These are phyloP conservation scores for Parapristionchus giblindavisi DNA, from an alignment of 2,888 invertebrate species.

Conservation along the genomic window DNA sequence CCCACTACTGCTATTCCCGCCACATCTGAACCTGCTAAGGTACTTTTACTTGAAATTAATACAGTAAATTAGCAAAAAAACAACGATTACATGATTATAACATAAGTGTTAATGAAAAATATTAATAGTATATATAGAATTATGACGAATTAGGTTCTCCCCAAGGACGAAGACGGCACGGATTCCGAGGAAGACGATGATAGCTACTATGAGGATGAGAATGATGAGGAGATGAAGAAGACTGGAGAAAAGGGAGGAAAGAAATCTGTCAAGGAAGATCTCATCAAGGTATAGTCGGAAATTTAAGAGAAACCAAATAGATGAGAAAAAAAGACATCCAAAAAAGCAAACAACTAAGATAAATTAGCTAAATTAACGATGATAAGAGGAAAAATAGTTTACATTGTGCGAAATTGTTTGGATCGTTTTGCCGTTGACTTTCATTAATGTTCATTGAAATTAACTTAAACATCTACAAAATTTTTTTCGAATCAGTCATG, in stretches of 20 bases:
- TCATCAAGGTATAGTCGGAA: constrained; percentile 29
- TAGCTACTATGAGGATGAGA: constrained; percentile 60
- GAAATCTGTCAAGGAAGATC: constrained; percentile 36
- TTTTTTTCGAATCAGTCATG: not conserved
- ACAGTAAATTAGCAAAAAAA: not conserved
- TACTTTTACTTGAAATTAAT: too few species aligned
- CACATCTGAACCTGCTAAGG: constrained; percentile 19
- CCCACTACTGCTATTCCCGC: constrained; percentile 25
- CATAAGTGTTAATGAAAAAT: not conserved
- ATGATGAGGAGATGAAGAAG: constrained; percentile 58
- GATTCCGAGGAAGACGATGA: constrained; percentile 59
- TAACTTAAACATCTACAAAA: not conserved
- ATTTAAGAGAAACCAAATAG: too few species aligned
- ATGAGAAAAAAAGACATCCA: too few species aligned
- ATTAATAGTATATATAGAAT: not conserved
- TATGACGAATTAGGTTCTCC: constrained; percentile 34
- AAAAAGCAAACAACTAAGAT: too few species aligned
- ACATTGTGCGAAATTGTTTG: not conserved
- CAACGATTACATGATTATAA: not conserved
- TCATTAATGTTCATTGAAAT: not conserved
- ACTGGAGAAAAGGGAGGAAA: constrained; percentile 44
- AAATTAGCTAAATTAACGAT: not conserved
- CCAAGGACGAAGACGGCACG: constrained; percentile 46
- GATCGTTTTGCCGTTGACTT: not conserved
- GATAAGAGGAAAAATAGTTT: not conserved